phyloP scores from a whole-genome alignment of 1,140 invertebrate genomes.

The Sycophaga agraensis region DNA sequence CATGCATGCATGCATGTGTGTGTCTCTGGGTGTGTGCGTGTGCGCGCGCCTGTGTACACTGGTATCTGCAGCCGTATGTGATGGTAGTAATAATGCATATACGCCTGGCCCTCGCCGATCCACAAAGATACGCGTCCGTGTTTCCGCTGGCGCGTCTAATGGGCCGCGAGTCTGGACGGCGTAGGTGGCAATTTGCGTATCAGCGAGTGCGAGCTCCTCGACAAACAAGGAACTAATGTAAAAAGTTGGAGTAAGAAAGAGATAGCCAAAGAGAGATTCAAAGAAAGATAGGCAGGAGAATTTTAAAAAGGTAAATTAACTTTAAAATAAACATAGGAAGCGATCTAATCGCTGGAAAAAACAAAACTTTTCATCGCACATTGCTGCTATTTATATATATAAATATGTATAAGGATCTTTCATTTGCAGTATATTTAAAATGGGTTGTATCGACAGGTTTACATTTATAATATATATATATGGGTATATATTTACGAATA shows the following conservation, averaged over 20 bases:
- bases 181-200: constrained; percentile 16
- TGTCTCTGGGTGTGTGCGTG: too few species aligned
- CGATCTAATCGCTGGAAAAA: too few species aligned
- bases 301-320: neutral
- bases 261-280: too few species aligned
- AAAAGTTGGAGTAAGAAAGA: neutral
- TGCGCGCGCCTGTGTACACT: too few species aligned
- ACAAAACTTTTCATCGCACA: neutral
- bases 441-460: too few species aligned
- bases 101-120: constrained; percentile 12
- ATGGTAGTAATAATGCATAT: too few species aligned
- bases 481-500: too few species aligned
- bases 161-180: neutral
- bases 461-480: too few species aligned
- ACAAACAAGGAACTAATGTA: constrained; percentile 2
- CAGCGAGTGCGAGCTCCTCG: neutral
- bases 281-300: neutral
- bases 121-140: neutral
- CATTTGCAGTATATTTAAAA: too few species aligned
- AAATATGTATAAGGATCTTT: too few species aligned
- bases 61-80: too few species aligned
- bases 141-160: neutral
- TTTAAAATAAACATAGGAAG: too few species aligned
- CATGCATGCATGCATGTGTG: neutral
- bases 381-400: constrained; percentile 1